Evolutionary conservation across 2,113 vertebrate genomes (phyloP), one percentile per base, ranked within the genome.

Genomic region (Tragelaphus imberbis): DNA sequence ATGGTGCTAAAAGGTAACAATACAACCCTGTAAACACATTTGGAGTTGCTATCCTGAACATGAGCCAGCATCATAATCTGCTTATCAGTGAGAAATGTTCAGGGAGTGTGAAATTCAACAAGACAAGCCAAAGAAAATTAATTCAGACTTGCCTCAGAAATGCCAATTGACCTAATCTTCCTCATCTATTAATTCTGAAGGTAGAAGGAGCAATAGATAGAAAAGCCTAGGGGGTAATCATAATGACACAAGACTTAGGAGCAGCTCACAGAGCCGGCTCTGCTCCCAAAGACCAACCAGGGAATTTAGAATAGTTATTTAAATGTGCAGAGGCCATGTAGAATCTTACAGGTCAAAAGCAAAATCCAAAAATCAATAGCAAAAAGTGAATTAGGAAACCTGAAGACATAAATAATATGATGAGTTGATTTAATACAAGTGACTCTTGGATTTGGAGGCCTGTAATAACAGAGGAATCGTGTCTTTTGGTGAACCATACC

Each of bases 291-390:
- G 95, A 96, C 65, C 95, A 95, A 95, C 92, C n/a, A 79, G 97
- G 96, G 97, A 93, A 96, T 98, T 96, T 36, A 65, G 71, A 96
- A 96, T 28, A 97, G 91, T 96, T 95, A 96, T 96, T 97, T 95
- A 97, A 97, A 97, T 97, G 95, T 84, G 33, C 75, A 95, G 89
- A 96, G 96, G 91, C 90, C 90, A 96, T 80, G 59, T 71, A 90
- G 95, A 97, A 91, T 90, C 95, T 94, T 85, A 84, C 8, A 97
- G 96, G 94, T 98, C 97, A 98, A 97, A 98, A 98, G 63, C 79
- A 97, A 97, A 98, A 98, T 96, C 93, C 58, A 81, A 97, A 97
- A 97, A 98, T 98, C 98, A 98, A 98, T 98, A 98, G 77, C 92
- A 97, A 97, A 95, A 98, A 97, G 89, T 97, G 92, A 98, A 97